These are phyloP conservation scores for Microplitis mediator DNA, from an alignment of 1,140 invertebrate genomes.

Conservation along the genomic window DNA sequence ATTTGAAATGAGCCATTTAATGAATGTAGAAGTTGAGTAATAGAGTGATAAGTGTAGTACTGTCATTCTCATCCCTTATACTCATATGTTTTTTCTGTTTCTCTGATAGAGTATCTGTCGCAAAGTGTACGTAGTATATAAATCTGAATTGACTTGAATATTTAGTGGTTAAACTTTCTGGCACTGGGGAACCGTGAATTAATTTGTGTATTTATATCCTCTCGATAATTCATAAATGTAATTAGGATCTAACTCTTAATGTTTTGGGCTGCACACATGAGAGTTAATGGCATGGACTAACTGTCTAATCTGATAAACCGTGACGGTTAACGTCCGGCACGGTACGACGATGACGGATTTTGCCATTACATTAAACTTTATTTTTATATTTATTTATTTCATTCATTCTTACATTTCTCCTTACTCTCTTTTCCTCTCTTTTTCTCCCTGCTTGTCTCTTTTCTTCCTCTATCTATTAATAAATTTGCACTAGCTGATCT, in stretches of 20 bases:
- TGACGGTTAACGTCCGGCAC: conserved; percentile 25
- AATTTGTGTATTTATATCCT: too few relatives aligned
- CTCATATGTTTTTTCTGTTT: too few relatives aligned
- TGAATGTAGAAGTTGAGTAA: not conserved
- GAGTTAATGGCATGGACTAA: conserved; percentile 1
- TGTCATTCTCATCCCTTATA: too few relatives aligned
- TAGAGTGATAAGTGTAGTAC: not conserved
- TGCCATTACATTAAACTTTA: conserved; percentile 21
- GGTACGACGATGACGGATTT: conserved; percentile 29
- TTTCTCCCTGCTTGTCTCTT: conserved; percentile 31
- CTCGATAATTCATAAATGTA: conserved; percentile 25
- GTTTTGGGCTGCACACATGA: not conserved
- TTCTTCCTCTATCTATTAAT: not conserved
- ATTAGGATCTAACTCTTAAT: conserved; percentile 9
- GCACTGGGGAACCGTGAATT: too few relatives aligned
- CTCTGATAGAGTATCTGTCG: too few relatives aligned
- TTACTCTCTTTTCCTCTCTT: conserved; percentile 13
- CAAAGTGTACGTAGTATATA: too few relatives aligned
- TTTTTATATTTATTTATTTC: conserved; percentile 25
- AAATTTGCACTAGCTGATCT: conserved; percentile 9
- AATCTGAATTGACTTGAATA: too few relatives aligned
- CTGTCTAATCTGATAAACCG: conserved; percentile 22
- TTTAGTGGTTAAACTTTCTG: too few relatives aligned
- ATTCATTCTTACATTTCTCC: conserved; percentile 16
- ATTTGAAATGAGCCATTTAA: not conserved